Conservation (phyloP, 2,888 invertebrate genomes). For the Mimumesa dahlbomi region DNA sequence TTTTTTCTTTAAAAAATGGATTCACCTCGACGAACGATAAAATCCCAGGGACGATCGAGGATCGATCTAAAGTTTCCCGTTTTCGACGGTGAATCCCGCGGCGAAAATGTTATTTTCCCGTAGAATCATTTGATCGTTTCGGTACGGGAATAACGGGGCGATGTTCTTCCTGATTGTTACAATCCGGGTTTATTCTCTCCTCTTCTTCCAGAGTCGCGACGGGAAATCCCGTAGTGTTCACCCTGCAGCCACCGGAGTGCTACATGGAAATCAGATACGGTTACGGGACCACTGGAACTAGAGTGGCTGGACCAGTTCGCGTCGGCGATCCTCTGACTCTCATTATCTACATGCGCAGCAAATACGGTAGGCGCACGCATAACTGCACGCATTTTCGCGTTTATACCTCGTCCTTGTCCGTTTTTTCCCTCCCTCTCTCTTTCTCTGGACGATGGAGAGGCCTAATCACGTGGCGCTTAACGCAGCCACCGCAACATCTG, state of each 20-base stretch:
- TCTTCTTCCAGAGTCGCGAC: slow-evolving; percentile 89
- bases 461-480: slow-evolving; percentile 48
- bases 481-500: slow-evolving; percentile 40
- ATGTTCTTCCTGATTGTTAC: slow-evolving; percentile 26
- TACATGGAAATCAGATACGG: slow-evolving; percentile 97
- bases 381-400: slow-evolving; percentile 51
- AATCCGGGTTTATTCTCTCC: slow-evolving; percentile 78
- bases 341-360: slow-evolving; percentile 96
- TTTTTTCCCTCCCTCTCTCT: not conserved
- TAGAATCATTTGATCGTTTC: slow-evolving; percentile 13
- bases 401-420: slow-evolving; percentile 7
- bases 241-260: slow-evolving; percentile 95
- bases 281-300: slow-evolving; percentile 91
- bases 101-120: too few relatives aligned
- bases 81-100: too few relatives aligned
- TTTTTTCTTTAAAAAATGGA: too few relatives aligned
- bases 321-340: slow-evolving; percentile 96
- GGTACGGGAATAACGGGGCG: slow-evolving; percentile 39
- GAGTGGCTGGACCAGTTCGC: slow-evolving; percentile 93
- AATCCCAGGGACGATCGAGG: too few relatives aligned
- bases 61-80: too few relatives aligned
- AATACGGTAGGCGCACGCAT: slow-evolving; percentile 88
- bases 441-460: not conserved
- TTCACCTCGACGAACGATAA: too few relatives aligned
- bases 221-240: slow-evolving; percentile 96